Evolutionary conservation across 2,797 vertebrate species (phyloP).

Genomic region (Lemur catta): DNA sequence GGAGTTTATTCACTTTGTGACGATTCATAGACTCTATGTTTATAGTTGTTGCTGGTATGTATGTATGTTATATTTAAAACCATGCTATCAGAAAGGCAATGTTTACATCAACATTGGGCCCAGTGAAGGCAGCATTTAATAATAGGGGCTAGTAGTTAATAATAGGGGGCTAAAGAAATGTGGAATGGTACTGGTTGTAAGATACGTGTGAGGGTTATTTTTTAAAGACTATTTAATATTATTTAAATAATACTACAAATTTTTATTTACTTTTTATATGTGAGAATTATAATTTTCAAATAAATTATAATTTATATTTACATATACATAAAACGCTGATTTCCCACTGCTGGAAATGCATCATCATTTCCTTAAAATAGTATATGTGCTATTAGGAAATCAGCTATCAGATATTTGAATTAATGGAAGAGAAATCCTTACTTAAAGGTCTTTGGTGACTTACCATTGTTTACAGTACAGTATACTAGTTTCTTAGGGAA

Average conservation of each 20-base stretch:
- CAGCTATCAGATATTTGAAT: neutral
- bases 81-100: neutral
- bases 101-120: neutral
- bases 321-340: neutral
- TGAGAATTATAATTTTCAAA: constrained; percentile 27
- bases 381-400: neutral
- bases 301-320: neutral
- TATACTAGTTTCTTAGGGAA: neutral
- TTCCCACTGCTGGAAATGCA: neutral
- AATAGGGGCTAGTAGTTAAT: neutral
- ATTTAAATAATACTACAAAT: neutral
- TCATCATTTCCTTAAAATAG: neutral
- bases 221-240: neutral
- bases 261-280: neutral
- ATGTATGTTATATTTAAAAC: neutral
- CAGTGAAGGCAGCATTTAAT: neutral
- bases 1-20: neutral
- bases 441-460: neutral
- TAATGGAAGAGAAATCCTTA: neutral
- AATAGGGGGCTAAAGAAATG: neutral
- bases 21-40: neutral
- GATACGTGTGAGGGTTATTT: neutral
- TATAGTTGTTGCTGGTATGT: neutral
- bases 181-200: neutral
- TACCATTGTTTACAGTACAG: neutral